Evolutionary conservation across 1,140 invertebrate genomes (phyloP).

Genomic region (Drosophila teissieri): DNA sequence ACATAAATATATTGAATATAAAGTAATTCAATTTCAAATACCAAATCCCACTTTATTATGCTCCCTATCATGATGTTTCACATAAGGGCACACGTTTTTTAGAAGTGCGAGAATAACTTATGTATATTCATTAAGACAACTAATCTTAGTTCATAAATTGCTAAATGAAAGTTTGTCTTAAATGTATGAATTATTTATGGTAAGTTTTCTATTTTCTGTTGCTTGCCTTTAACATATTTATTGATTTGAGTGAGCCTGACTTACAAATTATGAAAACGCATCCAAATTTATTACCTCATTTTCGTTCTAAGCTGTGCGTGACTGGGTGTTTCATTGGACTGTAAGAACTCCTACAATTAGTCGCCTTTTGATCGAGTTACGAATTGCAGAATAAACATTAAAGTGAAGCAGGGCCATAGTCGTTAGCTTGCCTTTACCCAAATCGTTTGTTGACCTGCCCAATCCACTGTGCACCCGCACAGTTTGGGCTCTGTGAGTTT

Average conservation of each 20-base stretch:
- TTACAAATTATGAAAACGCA: background rate
- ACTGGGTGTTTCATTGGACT: background rate
- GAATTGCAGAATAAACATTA: slow-evolving; percentile 19
- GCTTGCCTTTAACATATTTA: background rate
- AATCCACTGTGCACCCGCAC: slow-evolving; percentile 22
- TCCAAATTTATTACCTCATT: too few relatives aligned
- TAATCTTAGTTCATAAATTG: too few relatives aligned
- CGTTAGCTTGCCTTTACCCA: slow-evolving; percentile 2
- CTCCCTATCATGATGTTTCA: too few relatives aligned
- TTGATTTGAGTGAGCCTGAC: background rate
- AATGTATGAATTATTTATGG: too few relatives aligned
- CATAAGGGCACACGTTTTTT: too few relatives aligned
- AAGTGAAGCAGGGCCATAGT: background rate
- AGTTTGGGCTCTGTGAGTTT: slow-evolving; percentile 27
- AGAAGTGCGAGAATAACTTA: too few relatives aligned
- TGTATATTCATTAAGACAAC: too few relatives aligned
- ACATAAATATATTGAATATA: too few relatives aligned
- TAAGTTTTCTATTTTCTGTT: background rate
- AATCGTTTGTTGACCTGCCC: slow-evolving; percentile 21
- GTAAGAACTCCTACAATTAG: background rate
- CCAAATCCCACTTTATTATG: too few relatives aligned
- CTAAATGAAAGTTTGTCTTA: too few relatives aligned
- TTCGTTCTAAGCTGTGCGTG: background rate
- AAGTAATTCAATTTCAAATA: too few relatives aligned
- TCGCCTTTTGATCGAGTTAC: background rate